Conservation (phyloP, 2,113 vertebrate species). For the Sminthopsis crassicaudata region DNA sequence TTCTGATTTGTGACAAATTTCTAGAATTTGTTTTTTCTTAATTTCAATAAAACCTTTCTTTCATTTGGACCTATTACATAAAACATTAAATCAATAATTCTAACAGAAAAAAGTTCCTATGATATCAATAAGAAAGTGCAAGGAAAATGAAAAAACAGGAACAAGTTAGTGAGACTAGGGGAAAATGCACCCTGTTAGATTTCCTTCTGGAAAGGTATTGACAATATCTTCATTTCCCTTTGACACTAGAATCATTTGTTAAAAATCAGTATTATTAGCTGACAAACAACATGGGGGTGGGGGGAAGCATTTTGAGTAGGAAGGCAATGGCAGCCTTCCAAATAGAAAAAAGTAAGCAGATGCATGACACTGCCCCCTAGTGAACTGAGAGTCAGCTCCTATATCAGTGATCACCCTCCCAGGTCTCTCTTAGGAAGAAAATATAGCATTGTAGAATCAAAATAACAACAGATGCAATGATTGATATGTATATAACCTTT, state of each 20-base stretch:
- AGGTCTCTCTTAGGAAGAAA: not conserved
- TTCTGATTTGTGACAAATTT: too few species aligned
- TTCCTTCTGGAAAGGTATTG: conserved; percentile 49
- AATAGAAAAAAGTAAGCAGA: not conserved
- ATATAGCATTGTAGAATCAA: not conserved
- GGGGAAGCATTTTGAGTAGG: conserved; percentile 53
- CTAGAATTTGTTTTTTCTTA: too few species aligned
- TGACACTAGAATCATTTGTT: conserved; percentile 62
- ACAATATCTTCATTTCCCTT: conserved; percentile 55
- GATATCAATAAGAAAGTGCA: conserved; percentile 46
- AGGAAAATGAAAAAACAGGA: conserved; percentile 57
- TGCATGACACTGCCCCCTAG: not conserved
- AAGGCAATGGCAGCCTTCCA: not conserved
- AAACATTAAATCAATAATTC: conserved; percentile 60
- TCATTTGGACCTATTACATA: not conserved
- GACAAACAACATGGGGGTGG: not conserved
- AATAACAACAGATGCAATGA: not conserved
- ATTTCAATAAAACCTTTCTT: conserved; percentile 8
- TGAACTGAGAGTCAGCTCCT: not conserved
- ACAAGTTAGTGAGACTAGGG: conserved; percentile 54
- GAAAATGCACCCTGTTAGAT: conserved; percentile 49
- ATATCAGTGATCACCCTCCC: not conserved
- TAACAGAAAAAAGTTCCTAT: conserved; percentile 39
- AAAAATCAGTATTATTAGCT: conserved; percentile 44
- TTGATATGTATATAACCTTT: not conserved